These are phyloP conservation scores for Myrmecobius fasciatus DNA, from an alignment of 2,113 vertebrate genomes.

Conservation along the genomic window DNA sequence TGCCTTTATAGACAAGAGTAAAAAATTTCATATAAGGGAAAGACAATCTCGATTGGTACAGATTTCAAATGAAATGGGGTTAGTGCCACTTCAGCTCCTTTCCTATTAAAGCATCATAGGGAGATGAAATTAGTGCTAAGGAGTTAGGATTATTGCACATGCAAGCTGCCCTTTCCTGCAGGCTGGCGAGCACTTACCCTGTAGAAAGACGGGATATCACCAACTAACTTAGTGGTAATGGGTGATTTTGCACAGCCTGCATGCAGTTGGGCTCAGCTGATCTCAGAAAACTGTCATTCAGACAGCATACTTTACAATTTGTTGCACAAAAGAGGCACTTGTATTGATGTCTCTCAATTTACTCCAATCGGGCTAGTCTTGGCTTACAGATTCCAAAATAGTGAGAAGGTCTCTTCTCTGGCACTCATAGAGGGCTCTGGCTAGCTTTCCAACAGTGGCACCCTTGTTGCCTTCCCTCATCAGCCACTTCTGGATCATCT, in stretches of 20 bases:
- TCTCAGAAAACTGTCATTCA: not conserved
- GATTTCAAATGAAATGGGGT: not conserved
- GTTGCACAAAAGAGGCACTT: no score
- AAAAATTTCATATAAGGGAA: not conserved
- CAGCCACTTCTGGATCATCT: constrained; percentile 92
- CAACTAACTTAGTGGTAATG: not conserved
- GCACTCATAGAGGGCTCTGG: constrained; percentile 84
- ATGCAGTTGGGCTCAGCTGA: not conserved
- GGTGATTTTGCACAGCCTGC: not conserved
- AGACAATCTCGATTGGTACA: not conserved
- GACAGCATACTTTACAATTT: not conserved
- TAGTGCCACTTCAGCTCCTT: no score
- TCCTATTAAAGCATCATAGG: no score
- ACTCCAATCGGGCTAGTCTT: constrained; percentile 58
- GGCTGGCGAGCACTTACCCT: not conserved
- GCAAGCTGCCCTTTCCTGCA: not conserved
- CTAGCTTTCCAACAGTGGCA: constrained; percentile 91
- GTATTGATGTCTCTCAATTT: not conserved
- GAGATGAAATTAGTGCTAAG: not conserved
- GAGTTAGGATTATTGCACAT: not conserved
- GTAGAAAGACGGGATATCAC: not conserved
- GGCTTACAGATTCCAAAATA: constrained; percentile 67
- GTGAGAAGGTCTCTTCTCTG: constrained; percentile 85
- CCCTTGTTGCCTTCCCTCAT: constrained; percentile 92
- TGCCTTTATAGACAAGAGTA: not conserved